Evolutionary conservation across 2,797 vertebrate genomes (phyloP), one percentile per base, ranked within the genome.

Genomic region (Phrynocephalus guinanensis): DNA sequence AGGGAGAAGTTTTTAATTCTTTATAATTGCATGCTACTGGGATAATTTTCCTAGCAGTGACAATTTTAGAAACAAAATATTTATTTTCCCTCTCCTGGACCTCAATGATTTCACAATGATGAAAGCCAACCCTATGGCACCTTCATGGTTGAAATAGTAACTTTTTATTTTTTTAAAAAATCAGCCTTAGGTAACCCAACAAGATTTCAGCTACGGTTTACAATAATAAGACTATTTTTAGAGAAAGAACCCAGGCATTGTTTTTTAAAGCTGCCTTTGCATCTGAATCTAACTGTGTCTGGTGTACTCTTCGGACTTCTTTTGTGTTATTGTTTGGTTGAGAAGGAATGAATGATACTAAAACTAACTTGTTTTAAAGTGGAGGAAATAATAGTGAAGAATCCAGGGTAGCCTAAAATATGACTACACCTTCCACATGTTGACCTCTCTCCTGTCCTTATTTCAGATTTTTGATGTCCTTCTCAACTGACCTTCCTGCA

Each of bases 371-470:
- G 87, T 86, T 9, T 82, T 86, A 82, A 87, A 83, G 50, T 66
- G 63, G 89, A 80, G 6, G 88, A 93, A 93, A 92, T 84, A 87
- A 67, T 85, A 77, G 71, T 78, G 48, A 13, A 2, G 88, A 33
- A 28, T 18, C 77, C 87, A 63, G 75, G 60, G 24, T 66, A 78
- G 3, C 30, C 79, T 79, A 0, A 88, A 83, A 86, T 26, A 71
- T 83, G 68, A 30, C 48, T 66, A 0, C 6, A 63, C 10, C 50
- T 76, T 78, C 83, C 87, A 48, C 3, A 84, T 20, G 60, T 18
- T 87, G 89, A 70, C 68, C 82, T 84, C 84, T 89, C 82, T 44
- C 26, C 66, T 82, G 50, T 87, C 84, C 84, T 48, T 16, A 1
- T 82, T 89, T 87, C 63, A 68, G 48, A 67, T 66, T 80, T n/a